These are phyloP conservation scores for Muscidifurax raptorellus DNA, from an alignment of 1,140 invertebrate genomes.

Conservation along the genomic window DNA sequence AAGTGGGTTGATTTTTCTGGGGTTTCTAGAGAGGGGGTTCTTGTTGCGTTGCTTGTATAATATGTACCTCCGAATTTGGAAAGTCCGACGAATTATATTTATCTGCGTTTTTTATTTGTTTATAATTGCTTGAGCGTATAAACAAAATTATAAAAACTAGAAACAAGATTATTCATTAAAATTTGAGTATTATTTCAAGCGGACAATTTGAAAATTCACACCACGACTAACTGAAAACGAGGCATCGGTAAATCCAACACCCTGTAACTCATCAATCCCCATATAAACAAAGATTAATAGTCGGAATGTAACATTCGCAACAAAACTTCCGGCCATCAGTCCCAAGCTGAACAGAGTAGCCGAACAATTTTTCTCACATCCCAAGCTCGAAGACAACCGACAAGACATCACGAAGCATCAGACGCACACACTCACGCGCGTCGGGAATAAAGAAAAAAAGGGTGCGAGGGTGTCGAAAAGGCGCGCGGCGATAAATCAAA, in stretches of 20 bases:
- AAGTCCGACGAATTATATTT: too few relatives aligned
- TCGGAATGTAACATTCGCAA: neutral
- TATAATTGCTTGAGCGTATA: too few relatives aligned
- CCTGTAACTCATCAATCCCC: neutral
- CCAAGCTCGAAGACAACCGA: neutral
- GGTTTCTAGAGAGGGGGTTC: too few relatives aligned
- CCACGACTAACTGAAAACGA: neutral
- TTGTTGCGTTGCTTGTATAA: too few relatives aligned
- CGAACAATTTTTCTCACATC: conserved; percentile 25
- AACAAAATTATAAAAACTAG: too few relatives aligned
- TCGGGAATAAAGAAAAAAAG: conserved; percentile 29
- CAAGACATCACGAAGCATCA: conserved; percentile 24
- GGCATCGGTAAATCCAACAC: neutral
- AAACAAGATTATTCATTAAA: too few relatives aligned
- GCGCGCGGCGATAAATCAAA: conserved; percentile 55
- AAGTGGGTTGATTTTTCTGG: too few relatives aligned
- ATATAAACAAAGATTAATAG: conserved; percentile 2
- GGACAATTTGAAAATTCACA: too few relatives aligned
- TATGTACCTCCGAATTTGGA: too few relatives aligned
- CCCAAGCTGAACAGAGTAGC: neutral
- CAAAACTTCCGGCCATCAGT: neutral
- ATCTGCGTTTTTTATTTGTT: too few relatives aligned
- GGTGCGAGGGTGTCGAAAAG: conserved; percentile 44
- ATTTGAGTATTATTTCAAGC: too few relatives aligned
- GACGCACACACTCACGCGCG: neutral